Evolutionary conservation across 2,113 vertebrate genomes (phyloP), one percentile per base, ranked within the genome.

Genomic region (Carassius carassius): DNA sequence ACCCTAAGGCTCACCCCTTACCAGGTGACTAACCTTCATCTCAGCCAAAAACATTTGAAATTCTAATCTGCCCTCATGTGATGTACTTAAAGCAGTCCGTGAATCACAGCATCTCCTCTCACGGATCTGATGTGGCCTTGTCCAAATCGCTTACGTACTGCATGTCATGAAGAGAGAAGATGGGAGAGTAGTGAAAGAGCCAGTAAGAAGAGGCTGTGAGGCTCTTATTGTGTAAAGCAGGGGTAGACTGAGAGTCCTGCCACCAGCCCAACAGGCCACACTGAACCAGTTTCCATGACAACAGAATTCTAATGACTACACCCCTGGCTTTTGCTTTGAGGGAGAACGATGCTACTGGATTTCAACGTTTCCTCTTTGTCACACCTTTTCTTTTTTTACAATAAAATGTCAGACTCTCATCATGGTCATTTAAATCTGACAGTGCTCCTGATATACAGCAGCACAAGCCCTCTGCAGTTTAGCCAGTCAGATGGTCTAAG

Each of bases 221-320:
- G 51, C 41, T 86, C 54, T 19, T 47, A 81, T 65, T 65, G 37
- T 77, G 51, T 47, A 82, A 86, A 17, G 49, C 63, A 69, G 51
- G 81, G 81, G 81, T 63, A 83, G 32, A 72, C 63, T 70, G 51
- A 86, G 13, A 86, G 17, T 79, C 74, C 82, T 37, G 60, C 83
- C 78, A 72, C 87, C 85, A 70, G 82, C 23, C 75, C 49, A 17
- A 70, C 84, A 54, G 69, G 80, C 81, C 65, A 60, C 87, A 65
- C 75, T 29, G 35, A 58, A 69, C 67, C 11, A n/a, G 87, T 89
- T 87, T 77, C 87, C 85, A 86, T 32, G 75, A 86, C 79, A 85
- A 89, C 87, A 9, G 83, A 85, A 85, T 83, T 63, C 86, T 82
- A 82, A 86, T 85, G 85, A 81, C 60, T 77, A 49, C 83, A 85